Evolutionary conservation across 2,888 invertebrate genomes (phyloP), one percentile per base, ranked within the genome.

Genomic region (Parnassius orleans): DNA sequence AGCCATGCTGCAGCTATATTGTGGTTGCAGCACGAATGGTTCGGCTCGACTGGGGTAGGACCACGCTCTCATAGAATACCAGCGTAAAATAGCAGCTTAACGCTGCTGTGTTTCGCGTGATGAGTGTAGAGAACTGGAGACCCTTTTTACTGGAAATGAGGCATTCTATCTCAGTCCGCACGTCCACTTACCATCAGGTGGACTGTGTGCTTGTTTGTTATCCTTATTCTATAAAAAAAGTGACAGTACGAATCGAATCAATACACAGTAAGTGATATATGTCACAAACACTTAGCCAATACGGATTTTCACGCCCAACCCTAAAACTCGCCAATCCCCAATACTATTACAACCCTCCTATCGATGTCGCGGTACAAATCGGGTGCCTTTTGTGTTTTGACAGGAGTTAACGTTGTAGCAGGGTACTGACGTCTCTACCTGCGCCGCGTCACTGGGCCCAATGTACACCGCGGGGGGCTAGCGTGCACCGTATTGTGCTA

Each of bases 371-470:
- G 70, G 78, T 79, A 86, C 86, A 86, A 83, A 79, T 75, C 74
- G 75, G 69, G 72, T 74, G 73, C 73, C 74, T 69, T 70, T 75
- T 75, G 72, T 87, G 78, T 90, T 90, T 79, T 90, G 90, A 90
- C 90, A 90, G 88, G 83, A 90, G 90, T 88, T 87, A 90, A 89
- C 84, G 76, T 73, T 33, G 68, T 66, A 63, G 64, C 66, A 64
- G 76, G 80, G 80, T 75, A 72, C 73, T 77, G 78, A 84, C 76
- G 74, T 76, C 81, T 82, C 69, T 83, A 86, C 85, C 85, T 85
- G 84, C 70, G 63, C 61, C 66, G 69, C 66, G 66, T 72, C 73
- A 75, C 72, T 71, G 68, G 72, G 67, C 66, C 73, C 72, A 73
- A 76, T 72, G 64, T 73, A 72, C 73, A 72, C 71, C 14, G 71